phyloP scores from a whole-genome alignment of 2,113 vertebrate genomes.

The Fulmarus glacialis region DNA sequence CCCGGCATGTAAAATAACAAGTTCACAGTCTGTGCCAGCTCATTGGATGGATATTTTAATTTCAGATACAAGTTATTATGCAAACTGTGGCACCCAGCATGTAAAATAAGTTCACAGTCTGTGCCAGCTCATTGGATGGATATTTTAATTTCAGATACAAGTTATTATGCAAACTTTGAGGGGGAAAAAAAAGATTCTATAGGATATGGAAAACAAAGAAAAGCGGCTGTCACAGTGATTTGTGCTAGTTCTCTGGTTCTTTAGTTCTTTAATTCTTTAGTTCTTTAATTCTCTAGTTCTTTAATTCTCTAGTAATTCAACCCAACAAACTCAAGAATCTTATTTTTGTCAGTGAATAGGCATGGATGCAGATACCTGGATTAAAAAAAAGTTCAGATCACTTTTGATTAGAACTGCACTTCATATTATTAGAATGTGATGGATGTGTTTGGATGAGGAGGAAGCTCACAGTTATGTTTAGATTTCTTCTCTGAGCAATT shows the following conservation, averaged over 20 bases:
- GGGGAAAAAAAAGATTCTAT: not conserved
- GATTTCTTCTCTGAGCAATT: conserved; percentile 23
- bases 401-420: not conserved
- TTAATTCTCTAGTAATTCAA: not conserved
- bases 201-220: not conserved
- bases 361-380: not conserved
- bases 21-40: not conserved
- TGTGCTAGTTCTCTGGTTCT: not conserved
- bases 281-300: not conserved
- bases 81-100: not conserved
- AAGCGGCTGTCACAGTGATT: not conserved
- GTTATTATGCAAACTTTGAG: not conserved
- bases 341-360: not conserved
- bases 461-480: not conserved
- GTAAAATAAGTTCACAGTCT: not conserved
- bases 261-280: not conserved
- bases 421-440: conserved; percentile 1
- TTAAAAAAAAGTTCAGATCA: not conserved
- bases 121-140: not conserved
- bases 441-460: not conserved
- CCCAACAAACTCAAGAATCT: not conserved
- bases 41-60: not conserved
- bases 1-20: not conserved
- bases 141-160: not conserved
- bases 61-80: not conserved